Conservation (phyloP, 1,140 invertebrate genomes). For the Drosophila ficusphila region DNA sequence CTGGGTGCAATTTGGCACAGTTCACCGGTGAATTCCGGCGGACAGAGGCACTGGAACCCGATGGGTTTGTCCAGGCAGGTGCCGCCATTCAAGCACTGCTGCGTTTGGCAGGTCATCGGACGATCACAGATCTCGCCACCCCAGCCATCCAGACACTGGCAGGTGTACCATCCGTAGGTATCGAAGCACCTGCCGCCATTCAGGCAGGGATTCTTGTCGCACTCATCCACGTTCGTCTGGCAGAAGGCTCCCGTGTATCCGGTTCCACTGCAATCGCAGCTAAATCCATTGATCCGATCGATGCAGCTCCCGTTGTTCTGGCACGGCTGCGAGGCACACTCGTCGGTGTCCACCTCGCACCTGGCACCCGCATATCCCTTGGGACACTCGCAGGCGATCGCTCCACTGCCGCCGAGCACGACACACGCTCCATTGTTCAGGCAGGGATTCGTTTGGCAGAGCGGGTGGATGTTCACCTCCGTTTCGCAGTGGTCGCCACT, state of each 20-base stretch:
- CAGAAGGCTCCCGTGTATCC: conserved; percentile 92
- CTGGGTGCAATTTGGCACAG: conserved; percentile 77
- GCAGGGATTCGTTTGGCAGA: conserved; percentile 91
- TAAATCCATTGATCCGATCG: conserved; percentile 91
- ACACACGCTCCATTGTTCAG: conserved; percentile 89
- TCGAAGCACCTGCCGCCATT: conserved; percentile 92
- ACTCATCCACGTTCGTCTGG: conserved; percentile 94
- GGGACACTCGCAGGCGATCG: conserved; percentile 88
- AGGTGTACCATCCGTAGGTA: conserved; percentile 92
- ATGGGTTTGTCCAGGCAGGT: conserved; percentile 87
- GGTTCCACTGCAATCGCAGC: conserved; percentile 90
- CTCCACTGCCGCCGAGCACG: conserved; percentile 86
- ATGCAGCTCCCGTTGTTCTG: conserved; percentile 92
- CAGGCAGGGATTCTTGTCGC: conserved; percentile 89
- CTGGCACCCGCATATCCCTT: conserved; percentile 87
- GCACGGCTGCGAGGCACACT: conserved; percentile 91
- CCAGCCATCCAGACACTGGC: conserved; percentile 93
- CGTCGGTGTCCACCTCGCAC: conserved; percentile 89
- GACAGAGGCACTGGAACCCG: conserved; percentile 89
- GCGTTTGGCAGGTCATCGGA: conserved; percentile 86
- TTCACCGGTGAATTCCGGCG: conserved; percentile 88
- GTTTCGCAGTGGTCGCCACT: conserved; percentile 92
- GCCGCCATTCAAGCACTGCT: conserved; percentile 88
- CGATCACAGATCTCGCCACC: conserved; percentile 88
- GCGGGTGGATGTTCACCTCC: conserved; percentile 87